Conservation (phyloP, 2,113 vertebrate species). For the Hydropotes inermis region DNA sequence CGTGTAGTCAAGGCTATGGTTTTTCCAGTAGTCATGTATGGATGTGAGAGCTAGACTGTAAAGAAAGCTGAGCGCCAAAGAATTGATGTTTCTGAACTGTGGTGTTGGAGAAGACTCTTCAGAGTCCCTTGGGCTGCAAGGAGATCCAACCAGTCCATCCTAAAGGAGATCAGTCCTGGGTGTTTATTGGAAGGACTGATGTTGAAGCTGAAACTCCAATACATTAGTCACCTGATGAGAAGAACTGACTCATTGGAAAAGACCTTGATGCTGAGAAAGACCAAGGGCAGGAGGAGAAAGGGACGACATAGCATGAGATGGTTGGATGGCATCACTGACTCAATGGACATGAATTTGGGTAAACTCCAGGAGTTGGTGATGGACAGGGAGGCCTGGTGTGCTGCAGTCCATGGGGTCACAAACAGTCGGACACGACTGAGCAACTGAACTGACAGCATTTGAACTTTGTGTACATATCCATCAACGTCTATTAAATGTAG, state of each 20-base stretch:
- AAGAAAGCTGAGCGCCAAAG: not conserved
- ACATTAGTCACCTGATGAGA: not conserved
- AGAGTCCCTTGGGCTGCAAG: not conserved
- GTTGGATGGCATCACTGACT: not conserved
- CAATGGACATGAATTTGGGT: not conserved
- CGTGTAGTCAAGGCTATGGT: not conserved
- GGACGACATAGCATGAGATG: not conserved
- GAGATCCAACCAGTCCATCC: not conserved
- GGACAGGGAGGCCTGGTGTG: not conserved
- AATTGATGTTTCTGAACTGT: not conserved
- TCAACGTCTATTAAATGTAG: not conserved
- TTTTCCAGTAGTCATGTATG: not conserved
- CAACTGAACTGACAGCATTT: not conserved
- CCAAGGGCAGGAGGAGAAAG: not conserved
- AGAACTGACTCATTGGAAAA: not conserved
- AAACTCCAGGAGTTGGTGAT: not conserved
- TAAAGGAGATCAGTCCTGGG: not conserved
- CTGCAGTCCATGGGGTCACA: not conserved
- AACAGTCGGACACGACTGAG: not conserved
- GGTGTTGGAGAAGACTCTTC: not conserved
- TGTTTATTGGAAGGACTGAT: not conserved
- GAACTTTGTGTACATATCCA: not conserved
- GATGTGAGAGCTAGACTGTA: not conserved
- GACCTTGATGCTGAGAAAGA: not conserved
- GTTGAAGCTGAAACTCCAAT: not conserved